Base-by-base conservation (phyloP, 1,140 invertebrate genomes). In the Mesaphorura yosii region DNA sequence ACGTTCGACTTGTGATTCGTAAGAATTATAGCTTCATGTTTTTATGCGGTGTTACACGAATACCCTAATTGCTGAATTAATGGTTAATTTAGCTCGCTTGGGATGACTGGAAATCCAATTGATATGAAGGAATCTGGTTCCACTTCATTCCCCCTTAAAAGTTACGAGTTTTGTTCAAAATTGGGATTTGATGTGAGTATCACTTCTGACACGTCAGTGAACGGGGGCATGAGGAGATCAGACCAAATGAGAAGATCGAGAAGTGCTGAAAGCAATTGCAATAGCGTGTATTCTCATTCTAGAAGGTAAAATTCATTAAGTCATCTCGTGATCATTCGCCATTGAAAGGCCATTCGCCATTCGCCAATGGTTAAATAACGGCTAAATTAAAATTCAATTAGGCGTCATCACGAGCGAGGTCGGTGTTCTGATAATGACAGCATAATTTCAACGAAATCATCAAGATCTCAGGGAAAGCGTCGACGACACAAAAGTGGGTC, bases 341-440 rank as follows among this genome's bases (percentile, higher is more conserved):
- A n/a, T n/a, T n/a, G n/a, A n/a, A n/a, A n/a, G n/a, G n/a, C n/a
- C 50, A 52, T 34, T 27, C 19, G 19, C 19, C 7, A 34, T 34
- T 34, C n/a, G 10, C 10, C 31, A 10, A 34, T 34, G 10, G n/a
- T 10, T 34, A 34, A 34, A 10, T 34, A 34, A 34, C 31, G n/a
- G n/a, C 31, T 34, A 34, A 34, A 34, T n/a, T 10, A 10, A 46
- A 14, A 27, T 19, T 51, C 31, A 51, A 61, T 23, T 55, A 53
- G 67, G 63, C 83, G 81, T 60, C 81, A 84, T 66, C 82, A 22
- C 7, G 22, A 85, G 64, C 78, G 83, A 42, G 84, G 84, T 67
- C 75, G 82, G 59, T 78, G 79, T 54, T 90, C 87, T 1, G 88
- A 91, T 66, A 88, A 86, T 57, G 88, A 91, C 67, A 90, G 86